phyloP scores from a whole-genome alignment of 2,113 vertebrate species.

The Aspiorhynchus laticeps region DNA sequence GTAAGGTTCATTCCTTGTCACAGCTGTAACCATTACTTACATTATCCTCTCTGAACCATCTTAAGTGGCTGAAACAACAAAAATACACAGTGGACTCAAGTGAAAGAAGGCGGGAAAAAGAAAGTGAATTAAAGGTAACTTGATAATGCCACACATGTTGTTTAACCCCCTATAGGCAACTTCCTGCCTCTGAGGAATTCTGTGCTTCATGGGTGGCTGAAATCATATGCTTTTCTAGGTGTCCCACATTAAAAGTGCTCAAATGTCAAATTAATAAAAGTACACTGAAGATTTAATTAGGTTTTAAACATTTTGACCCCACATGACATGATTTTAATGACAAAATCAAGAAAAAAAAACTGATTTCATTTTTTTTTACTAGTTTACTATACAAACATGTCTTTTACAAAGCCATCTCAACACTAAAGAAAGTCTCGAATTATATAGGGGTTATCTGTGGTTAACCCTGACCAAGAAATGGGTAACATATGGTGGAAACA shows the following conservation, averaged over 20 bases:
- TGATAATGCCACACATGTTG: constrained; percentile 37
- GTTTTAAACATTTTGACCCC: too few species aligned
- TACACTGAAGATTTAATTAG: too few species aligned
- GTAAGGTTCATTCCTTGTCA: constrained; percentile 46
- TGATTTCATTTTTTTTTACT: not conserved
- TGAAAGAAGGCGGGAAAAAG: constrained; percentile 21
- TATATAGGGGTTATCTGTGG: not conserved
- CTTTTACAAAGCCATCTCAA: not conserved
- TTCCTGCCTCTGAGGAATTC: not conserved
- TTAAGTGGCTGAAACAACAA: constrained; percentile 12
- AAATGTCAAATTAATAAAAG: not conserved
- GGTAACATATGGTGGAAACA: not conserved
- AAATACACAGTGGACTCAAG: constrained; percentile 9
- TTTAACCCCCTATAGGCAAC: constrained; percentile 10
- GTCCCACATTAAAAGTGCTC: not conserved
- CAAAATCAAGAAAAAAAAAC: not conserved
- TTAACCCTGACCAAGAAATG: not conserved
- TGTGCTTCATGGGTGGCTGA: constrained; percentile 15
- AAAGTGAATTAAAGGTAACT: constrained; percentile 36
- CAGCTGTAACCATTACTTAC: constrained; percentile 37
- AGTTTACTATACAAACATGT: not conserved
- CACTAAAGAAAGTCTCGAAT: not conserved
- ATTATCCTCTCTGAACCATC: not conserved
- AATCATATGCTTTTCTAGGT: not conserved
- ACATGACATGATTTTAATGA: too few species aligned